Conservation (phyloP, 2,113 vertebrate genomes). For the Bubo bubo region DNA sequence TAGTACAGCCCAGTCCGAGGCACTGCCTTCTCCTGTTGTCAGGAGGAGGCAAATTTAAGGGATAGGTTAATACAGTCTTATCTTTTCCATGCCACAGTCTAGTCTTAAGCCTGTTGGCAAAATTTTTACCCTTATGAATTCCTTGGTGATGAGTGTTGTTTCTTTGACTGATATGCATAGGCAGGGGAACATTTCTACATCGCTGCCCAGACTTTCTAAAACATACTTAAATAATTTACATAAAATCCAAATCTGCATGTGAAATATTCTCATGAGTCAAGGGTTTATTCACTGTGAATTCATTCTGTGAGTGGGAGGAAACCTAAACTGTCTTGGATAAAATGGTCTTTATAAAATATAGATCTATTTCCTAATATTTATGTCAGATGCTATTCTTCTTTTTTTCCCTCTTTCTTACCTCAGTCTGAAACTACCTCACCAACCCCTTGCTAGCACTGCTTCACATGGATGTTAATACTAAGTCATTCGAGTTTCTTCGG, state of each 20-base stretch:
- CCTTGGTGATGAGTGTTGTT: neutral
- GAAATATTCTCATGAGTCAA: conserved; percentile 37
- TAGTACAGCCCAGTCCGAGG: neutral
- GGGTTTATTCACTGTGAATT: conserved; percentile 17
- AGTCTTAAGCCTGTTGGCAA: neutral
- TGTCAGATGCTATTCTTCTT: neutral
- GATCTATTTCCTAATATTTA: conserved; percentile 41
- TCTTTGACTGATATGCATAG: neutral
- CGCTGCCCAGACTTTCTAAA: conserved; percentile 18
- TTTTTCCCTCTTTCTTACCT: neutral
- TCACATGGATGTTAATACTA: neutral
- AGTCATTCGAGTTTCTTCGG: neutral
- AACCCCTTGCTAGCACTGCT: neutral
- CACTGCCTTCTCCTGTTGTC: neutral
- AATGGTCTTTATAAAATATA: conserved; percentile 34
- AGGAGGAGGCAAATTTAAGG: neutral
- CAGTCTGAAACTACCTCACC: neutral
- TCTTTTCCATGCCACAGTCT: neutral
- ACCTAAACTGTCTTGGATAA: conserved; percentile 12
- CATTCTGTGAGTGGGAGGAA: conserved; percentile 26
- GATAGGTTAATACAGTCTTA: neutral
- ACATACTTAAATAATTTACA: conserved; percentile 52
- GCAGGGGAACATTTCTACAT: conserved; percentile 14
- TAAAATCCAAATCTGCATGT: conserved; percentile 48
- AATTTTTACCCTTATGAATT: neutral